Evolutionary conservation across 1,140 invertebrate species (phyloP).

Genomic region (Euschistus heros): DNA sequence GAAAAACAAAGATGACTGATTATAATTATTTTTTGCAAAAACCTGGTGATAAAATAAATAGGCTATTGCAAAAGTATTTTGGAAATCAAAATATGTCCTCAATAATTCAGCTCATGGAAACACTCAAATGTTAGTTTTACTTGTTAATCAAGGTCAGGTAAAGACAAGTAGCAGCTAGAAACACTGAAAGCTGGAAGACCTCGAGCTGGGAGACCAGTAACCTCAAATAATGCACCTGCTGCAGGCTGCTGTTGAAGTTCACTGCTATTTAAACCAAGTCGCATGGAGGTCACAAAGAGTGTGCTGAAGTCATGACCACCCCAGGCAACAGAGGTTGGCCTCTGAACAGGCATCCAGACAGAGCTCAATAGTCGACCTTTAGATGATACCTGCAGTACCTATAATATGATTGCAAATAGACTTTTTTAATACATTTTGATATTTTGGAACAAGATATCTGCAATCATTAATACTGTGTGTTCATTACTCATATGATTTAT

Average conservation of each 20-base stretch:
- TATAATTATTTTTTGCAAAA: no score
- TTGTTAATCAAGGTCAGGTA: no score
- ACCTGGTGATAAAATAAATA: no score
- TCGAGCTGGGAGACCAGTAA: slow-evolving; percentile 51
- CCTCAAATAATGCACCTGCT: slow-evolving; percentile 58
- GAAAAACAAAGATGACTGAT: no score
- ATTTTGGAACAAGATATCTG: neutral
- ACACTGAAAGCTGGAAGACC: slow-evolving; percentile 35
- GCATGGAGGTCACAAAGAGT: slow-evolving; percentile 42
- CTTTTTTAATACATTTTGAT: neutral
- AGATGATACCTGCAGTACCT: slow-evolving; percentile 38
- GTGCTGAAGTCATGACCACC: slow-evolving; percentile 44
- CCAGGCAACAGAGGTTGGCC: slow-evolving; percentile 47
- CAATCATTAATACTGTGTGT: neutral
- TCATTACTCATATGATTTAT: neutral
- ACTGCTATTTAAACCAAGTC: slow-evolving; percentile 37
- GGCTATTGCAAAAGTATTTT: no score
- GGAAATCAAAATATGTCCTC: no score
- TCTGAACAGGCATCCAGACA: slow-evolving; percentile 36
- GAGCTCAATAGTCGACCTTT: slow-evolving; percentile 32
- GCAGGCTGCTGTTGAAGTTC: slow-evolving; percentile 46
- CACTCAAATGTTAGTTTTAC: no score
- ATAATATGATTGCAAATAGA: neutral
- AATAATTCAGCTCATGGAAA: no score
- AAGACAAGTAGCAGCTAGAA: neutral